Conservation (phyloP, 2,113 vertebrate genomes). For the Oryzias javanicus region DNA sequence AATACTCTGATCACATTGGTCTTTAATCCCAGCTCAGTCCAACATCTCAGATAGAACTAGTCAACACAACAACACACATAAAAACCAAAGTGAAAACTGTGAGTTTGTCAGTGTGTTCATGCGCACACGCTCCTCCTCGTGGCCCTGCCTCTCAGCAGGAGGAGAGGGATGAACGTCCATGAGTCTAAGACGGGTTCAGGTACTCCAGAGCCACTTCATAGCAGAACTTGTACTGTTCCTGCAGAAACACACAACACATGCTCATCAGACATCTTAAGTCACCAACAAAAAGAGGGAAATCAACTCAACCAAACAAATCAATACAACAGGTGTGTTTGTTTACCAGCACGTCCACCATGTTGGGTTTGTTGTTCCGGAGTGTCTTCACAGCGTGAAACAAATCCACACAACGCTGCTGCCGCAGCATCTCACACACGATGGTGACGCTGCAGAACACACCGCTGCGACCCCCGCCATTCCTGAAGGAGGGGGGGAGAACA, state of each 20-base stretch:
- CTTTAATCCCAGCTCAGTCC: too few relatives aligned
- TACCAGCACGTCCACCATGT: constrained; percentile 99
- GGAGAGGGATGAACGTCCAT: neutral
- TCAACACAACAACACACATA: constrained; percentile 1
- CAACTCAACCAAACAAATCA: too few relatives aligned
- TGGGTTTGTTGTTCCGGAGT: constrained; percentile 97
- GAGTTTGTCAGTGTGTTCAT: constrained; percentile 24
- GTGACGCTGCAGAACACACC: constrained; percentile 96
- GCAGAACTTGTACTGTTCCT: constrained; percentile 99
- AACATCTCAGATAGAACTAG: too few relatives aligned
- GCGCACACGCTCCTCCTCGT: constrained; percentile 47
- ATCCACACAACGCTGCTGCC: constrained; percentile 91
- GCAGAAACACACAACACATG: constrained; percentile 37
- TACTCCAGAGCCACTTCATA: constrained; percentile 97
- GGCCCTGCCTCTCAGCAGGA: constrained; percentile 5
- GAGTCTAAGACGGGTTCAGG: constrained; percentile 87
- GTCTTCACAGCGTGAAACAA: constrained; percentile 97
- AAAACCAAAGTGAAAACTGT: constrained; percentile 15
- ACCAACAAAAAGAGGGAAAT: neutral
- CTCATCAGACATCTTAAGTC: neutral
- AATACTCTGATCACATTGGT: neutral
- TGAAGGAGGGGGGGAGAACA: constrained; percentile 37
- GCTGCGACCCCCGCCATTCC: constrained; percentile 94
- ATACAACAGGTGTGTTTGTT: neutral
- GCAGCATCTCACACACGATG: constrained; percentile 96